phyloP scores from a whole-genome alignment of 2,113 vertebrate species.

The Chrysochloris asiatica region DNA sequence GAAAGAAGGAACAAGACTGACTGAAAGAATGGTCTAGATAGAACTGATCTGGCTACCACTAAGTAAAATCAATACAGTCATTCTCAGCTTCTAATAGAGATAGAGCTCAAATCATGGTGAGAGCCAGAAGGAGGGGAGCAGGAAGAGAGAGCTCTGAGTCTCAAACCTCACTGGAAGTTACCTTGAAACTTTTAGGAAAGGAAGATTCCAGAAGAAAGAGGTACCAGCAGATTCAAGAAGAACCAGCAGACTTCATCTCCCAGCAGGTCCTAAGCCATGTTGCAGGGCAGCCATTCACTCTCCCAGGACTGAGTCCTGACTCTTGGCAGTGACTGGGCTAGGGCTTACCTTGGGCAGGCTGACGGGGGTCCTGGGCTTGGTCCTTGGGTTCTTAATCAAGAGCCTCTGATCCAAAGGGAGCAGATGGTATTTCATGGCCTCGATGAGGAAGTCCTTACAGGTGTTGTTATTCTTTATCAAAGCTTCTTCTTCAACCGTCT shows the following conservation, averaged over 20 bases:
- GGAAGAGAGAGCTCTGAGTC: not conserved
- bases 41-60: not conserved
- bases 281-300: not conserved
- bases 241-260: not conserved
- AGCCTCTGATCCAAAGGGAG: conserved; percentile 97
- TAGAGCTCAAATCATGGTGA: not conserved
- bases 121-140: not conserved
- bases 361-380: conserved; percentile 94
- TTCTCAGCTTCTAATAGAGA: not conserved
- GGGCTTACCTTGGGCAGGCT: conserved; percentile 93
- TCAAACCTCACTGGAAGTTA: not conserved
- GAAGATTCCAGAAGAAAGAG: not conserved
- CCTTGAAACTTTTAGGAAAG: conserved; percentile 42
- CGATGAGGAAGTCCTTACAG: conserved; percentile 98
- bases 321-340: not conserved
- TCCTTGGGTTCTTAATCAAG: conserved; percentile 96
- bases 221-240: not conserved
- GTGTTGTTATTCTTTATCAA: conserved; percentile 99
- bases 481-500: conserved; percentile 98
- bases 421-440: conserved; percentile 98
- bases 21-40: not conserved
- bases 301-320: not conserved
- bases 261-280: not conserved
- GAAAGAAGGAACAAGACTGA: not conserved
- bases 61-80: not conserved